Evolutionary conservation across 2,113 vertebrate species (phyloP).

Genomic region (Paradisaea rubra): DNA sequence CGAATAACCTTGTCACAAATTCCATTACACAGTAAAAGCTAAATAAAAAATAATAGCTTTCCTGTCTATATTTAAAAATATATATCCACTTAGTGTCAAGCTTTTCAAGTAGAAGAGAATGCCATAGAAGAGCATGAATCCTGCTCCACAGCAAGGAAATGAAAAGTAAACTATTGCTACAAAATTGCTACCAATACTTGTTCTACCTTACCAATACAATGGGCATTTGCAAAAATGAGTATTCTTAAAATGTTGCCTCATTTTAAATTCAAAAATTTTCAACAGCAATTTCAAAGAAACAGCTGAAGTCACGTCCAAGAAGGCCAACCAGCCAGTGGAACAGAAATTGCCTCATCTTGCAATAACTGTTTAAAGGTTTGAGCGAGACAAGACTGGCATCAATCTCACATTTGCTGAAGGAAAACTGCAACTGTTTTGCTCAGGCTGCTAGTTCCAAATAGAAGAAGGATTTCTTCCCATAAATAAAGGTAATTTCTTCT

Average conservation of each 20-base stretch:
- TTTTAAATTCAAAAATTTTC: neutral
- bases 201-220: neutral
- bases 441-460: neutral
- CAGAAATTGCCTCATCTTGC: neutral
- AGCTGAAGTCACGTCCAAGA: neutral
- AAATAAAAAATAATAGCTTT: constrained; percentile 80
- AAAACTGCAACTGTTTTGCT: neutral
- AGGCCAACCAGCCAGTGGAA: neutral
- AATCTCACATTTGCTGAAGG: neutral
- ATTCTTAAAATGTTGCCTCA: neutral
- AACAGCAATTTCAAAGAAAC: neutral
- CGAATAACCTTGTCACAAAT: constrained; percentile 79
- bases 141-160: neutral
- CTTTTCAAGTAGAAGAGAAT: constrained; percentile 63
- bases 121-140: constrained; percentile 6
- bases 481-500: constrained; percentile 41
- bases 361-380: neutral
- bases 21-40: constrained; percentile 75
- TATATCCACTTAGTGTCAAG: constrained; percentile 75
- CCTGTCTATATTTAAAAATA: constrained; percentile 73
- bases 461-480: constrained; percentile 1
- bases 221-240: neutral
- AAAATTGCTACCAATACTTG: neutral
- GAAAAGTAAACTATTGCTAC: neutral
- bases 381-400: neutral